A percentile compares a stretch with the other conserved stretches of the same genome.
Evolutionary conservation across 2,888 invertebrate genomes (phyloP).

Genomic region (Drosophila birchii): DNA sequence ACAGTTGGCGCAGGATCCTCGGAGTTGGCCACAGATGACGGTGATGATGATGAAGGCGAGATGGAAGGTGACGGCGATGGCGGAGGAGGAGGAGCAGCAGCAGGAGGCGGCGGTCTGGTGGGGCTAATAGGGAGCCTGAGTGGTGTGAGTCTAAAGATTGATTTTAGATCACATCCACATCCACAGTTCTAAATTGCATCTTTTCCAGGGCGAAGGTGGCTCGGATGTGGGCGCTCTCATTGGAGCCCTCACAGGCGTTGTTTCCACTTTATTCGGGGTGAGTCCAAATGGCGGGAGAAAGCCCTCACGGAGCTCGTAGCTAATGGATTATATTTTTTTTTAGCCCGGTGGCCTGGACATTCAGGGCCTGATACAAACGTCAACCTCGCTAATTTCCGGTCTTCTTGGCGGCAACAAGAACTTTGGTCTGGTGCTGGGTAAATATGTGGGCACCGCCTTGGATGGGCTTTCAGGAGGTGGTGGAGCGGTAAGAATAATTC

Average conservation of each 20-base stretch:
- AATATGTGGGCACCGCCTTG: slow-evolving; percentile 83
- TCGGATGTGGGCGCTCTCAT: slow-evolving; percentile 84
- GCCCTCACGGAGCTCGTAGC: accelerated
- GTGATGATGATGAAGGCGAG: slow-evolving; percentile 40
- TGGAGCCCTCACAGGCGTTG: slow-evolving; percentile 83
- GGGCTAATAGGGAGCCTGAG: slow-evolving; percentile 84
- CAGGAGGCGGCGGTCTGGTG: slow-evolving; percentile 77
- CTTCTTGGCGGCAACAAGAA: slow-evolving; percentile 83
- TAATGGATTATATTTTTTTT: too few relatives aligned
- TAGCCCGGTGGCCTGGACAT: slow-evolving; percentile 84
- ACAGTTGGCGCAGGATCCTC: slow-evolving; percentile 49
- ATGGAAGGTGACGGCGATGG: slow-evolving; percentile 29
- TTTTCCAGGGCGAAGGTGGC: slow-evolving; percentile 83
- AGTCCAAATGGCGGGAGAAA: slow-evolving; percentile 19
- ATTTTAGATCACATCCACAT: not conserved
- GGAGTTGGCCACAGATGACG: slow-evolving; percentile 49
- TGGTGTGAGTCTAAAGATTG: slow-evolving; percentile 77
- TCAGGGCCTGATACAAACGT: slow-evolving; percentile 80
- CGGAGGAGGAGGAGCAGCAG: slow-evolving; percentile 59
- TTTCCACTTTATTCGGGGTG: slow-evolving; percentile 84
- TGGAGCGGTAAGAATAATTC: slow-evolving; percentile 80
- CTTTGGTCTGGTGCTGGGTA: slow-evolving; percentile 84
- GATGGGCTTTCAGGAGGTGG: slow-evolving; percentile 85
- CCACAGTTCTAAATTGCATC: not conserved
- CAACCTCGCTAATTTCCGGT: slow-evolving; percentile 82